Conservation (phyloP, 2,113 vertebrate species). For the Clarias gariepinus region DNA sequence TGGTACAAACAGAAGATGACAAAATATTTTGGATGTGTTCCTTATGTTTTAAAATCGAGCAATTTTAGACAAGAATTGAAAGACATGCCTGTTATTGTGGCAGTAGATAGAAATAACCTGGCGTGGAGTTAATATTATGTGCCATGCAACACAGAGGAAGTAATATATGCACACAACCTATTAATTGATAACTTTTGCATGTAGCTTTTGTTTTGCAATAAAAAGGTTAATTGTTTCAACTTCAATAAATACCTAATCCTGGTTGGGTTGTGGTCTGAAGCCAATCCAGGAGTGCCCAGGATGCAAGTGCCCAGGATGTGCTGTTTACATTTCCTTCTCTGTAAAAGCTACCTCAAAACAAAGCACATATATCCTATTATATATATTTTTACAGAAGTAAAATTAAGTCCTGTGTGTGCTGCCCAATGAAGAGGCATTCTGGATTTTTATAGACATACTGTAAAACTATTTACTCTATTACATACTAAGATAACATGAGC, state of each 20-base stretch:
- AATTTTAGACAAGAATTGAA: too few relatives aligned
- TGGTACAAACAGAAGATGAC: too few relatives aligned
- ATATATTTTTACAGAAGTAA: neutral
- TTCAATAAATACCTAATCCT: neutral
- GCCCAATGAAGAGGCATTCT: conserved; percentile 1
- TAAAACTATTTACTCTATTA: neutral
- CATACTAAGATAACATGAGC: neutral
- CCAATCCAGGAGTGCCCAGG: neutral
- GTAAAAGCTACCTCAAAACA: neutral
- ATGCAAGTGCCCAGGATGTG: neutral
- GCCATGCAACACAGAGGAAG: too few relatives aligned
- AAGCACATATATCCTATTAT: neutral
- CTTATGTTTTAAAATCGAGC: too few relatives aligned
- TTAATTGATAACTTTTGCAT: neutral
- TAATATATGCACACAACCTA: neutral
- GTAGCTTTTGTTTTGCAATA: neutral
- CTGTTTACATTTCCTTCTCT: neutral
- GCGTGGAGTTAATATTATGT: too few relatives aligned
- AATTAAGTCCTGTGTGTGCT: neutral
- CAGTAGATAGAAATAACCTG: too few relatives aligned
- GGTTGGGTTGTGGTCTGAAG: neutral
- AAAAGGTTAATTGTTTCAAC: neutral
- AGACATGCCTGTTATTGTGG: too few relatives aligned
- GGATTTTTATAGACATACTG: neutral
- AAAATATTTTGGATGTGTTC: too few relatives aligned